phyloP scores from a whole-genome alignment of 2,888 invertebrate genomes.

The Macaria liturata region DNA sequence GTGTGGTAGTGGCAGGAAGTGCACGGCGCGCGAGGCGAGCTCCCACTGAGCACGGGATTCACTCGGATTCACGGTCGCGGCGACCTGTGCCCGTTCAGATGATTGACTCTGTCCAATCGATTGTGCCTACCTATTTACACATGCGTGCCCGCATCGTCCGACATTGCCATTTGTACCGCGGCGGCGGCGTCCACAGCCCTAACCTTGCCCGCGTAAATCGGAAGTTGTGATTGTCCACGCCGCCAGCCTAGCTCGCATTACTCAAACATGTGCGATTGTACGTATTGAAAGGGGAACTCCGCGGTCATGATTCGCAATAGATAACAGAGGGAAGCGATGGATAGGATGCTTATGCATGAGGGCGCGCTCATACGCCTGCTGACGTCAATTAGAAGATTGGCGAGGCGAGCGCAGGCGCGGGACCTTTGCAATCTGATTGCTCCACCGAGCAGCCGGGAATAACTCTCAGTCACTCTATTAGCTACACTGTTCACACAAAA shows the following conservation, averaged over 20 bases:
- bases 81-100: conserved; percentile 70
- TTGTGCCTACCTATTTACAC: conserved; percentile 66
- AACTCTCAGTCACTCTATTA: not conserved
- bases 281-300: conserved; percentile 19
- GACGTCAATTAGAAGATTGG: conserved; percentile 65
- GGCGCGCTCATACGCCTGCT: conserved; percentile 51
- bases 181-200: conserved; percentile 44
- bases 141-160: conserved; percentile 55
- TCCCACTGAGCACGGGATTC: conserved; percentile 64
- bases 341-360: conserved; percentile 41
- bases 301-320: conserved; percentile 22
- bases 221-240: conserved; percentile 44
- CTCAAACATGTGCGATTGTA: conserved; percentile 6
- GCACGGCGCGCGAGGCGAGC: conserved; percentile 65
- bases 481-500: conserved; percentile 1
- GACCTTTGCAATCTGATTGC: conserved; percentile 47
- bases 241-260: conserved; percentile 7
- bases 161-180: conserved; percentile 50
- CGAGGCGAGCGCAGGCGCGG: conserved; percentile 38
- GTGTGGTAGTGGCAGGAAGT: conserved; percentile 57
- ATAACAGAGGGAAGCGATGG: conserved; percentile 19
- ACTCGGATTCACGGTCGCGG: conserved; percentile 75
- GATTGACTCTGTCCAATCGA: conserved; percentile 80
- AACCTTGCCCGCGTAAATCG: conserved; percentile 55
- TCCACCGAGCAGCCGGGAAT: conserved; percentile 22